Base-by-base conservation (phyloP, 2,888 invertebrate species). In the Pseudococcus longispinus region DNA sequence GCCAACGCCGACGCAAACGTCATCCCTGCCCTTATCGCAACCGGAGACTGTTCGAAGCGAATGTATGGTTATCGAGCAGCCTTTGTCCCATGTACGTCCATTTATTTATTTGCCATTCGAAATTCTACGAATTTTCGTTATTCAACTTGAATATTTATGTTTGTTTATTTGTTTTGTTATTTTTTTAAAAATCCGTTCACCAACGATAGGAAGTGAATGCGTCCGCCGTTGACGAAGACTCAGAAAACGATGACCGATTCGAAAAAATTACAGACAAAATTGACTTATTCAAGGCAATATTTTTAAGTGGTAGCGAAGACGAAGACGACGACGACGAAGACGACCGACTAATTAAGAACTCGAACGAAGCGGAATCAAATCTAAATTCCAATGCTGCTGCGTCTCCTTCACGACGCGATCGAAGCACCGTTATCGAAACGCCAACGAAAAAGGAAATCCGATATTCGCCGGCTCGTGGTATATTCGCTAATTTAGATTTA, bases 261-360 rank as follows among this genome's bases (percentile, higher is more conserved):
- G 83, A 77, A 13, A 80, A 87, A 13, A 85, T 92, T 26, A 92
- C 92, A 26, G 92, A 94, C 83, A 94, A 94, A 89, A 92, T 93
- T 88, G 97, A 97, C 91, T 91, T 98, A 4, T 98, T 97, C 90
- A 96, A 96, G 91, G 95, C 96, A 0, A 96, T 98, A 89, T 98
- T 98, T 90, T 92, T 95, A 37, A 95, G 95, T 89, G 95, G 96
- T 88, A 95, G 95, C 89, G 95, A 92, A 3, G 88, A 46, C 44
- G 37, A 37, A 37, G 9, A 37, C 2, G 37, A 9, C 37, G 44
- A 88, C 1, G 44, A 82, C 13, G 13, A 82, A 15, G 23, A 60
- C 23, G 15, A 60, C 9, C 60, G 15, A 9, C 9, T 23, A 23
- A 1, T 20, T 20, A 23, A 60, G 9, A 20, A 20, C 23, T 9